A percentile compares a stretch with the other conserved stretches of the same genome.
phyloP scores from a whole-genome alignment of 2,113 vertebrate genomes.

The Peromyscus maniculatus region DNA sequence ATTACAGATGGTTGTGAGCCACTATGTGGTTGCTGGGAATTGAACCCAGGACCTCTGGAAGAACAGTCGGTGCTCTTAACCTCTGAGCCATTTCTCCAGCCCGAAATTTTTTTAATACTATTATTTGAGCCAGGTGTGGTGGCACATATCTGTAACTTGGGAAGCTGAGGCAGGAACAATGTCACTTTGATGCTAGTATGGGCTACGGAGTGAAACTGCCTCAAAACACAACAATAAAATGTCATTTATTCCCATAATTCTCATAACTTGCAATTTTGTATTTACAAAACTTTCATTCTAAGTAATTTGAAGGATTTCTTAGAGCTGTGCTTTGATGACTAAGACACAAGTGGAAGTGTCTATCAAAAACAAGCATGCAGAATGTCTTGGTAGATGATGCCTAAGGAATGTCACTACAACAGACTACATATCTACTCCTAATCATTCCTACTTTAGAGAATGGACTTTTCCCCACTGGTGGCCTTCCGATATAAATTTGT shows the following conservation, averaged over 20 bases:
- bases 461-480: neutral
- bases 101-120: neutral
- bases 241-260: neutral
- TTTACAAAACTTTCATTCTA: constrained; percentile 46
- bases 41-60: too few relatives aligned
- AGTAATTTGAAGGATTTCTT: constrained; percentile 40
- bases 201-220: neutral
- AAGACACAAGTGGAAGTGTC: constrained; percentile 54
- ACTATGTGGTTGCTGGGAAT: too few relatives aligned
- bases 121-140: neutral
- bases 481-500: neutral
- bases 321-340: constrained; percentile 56
- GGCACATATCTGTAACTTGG: neutral
- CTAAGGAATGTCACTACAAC: neutral
- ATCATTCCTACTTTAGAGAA: constrained; percentile 13
- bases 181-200: neutral
- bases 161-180: neutral
- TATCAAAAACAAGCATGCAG: constrained; percentile 27
- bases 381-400: neutral
- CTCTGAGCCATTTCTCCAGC: too few relatives aligned
- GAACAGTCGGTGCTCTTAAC: too few relatives aligned
- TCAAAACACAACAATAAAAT: neutral
- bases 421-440: neutral
- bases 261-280: constrained; percentile 22
- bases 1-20: too few relatives aligned